phyloP scores from a whole-genome alignment of 2,888 invertebrate species.

The Junonia oenone region DNA sequence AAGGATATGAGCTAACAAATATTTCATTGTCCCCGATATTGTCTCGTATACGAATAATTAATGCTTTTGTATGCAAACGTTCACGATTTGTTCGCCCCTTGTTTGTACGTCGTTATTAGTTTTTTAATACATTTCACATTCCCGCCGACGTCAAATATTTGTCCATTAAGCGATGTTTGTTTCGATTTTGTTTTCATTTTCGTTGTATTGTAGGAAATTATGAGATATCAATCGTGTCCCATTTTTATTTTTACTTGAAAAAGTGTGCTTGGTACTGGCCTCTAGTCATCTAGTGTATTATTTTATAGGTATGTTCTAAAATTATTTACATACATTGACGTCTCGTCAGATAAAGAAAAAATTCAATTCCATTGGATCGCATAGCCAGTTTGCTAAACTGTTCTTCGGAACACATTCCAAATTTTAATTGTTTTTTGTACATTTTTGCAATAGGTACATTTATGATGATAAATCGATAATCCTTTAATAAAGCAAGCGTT shows the following conservation, averaged over 20 bases:
- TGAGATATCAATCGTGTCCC: neutral
- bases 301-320: too few species aligned
- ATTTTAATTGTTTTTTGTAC: too few species aligned
- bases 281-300: too few species aligned
- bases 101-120: neutral
- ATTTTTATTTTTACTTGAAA: too few species aligned
- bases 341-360: too few species aligned
- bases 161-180: neutral
- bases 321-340: too few species aligned
- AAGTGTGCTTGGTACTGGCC: too few species aligned
- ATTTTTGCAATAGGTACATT: neutral
- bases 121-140: neutral
- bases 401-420: too few species aligned
- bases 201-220: neutral
- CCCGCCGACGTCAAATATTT: neutral
- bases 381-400: too few species aligned
- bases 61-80: constrained; percentile 13
- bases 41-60: constrained; percentile 16
- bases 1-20: constrained; percentile 17
- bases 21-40: constrained; percentile 20
- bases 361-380: too few species aligned
- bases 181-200: neutral
- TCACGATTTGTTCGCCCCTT: constrained; percentile 12
- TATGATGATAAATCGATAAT: neutral
- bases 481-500: neutral